These are phyloP conservation scores for Clavelina lepadiformis DNA, from an alignment of 23 tunicate species.

Conservation along the genomic window DNA sequence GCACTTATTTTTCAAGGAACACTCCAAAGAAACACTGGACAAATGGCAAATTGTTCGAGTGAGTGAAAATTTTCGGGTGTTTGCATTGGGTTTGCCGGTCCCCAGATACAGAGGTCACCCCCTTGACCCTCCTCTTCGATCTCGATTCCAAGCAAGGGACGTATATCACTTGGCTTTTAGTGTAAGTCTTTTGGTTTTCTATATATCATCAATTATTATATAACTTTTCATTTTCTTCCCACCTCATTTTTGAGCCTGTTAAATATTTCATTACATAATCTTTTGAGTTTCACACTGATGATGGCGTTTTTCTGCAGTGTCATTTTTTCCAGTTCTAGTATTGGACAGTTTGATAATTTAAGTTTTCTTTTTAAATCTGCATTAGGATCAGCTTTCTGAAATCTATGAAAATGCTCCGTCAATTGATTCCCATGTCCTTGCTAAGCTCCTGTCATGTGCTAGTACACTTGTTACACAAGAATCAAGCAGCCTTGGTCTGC, in stretches of 20 bases:
- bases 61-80: slow-evolving; percentile 80
- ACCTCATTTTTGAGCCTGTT: too few relatives aligned
- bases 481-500: slow-evolving; percentile 72
- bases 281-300: too few relatives aligned
- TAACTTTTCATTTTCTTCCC: too few relatives aligned
- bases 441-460: slow-evolving; percentile 73
- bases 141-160: slow-evolving; percentile 96
- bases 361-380: background rate
- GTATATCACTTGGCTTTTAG: slow-evolving; percentile 68
- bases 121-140: slow-evolving; percentile 89
- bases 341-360: too few relatives aligned
- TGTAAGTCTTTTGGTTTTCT: slow-evolving; percentile 36
- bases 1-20: slow-evolving; percentile 43
- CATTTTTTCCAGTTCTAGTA: background rate
- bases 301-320: too few relatives aligned
- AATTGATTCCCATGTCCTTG: slow-evolving; percentile 41
- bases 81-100: slow-evolving; percentile 94
- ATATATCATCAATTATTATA: too few relatives aligned
- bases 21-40: slow-evolving; percentile 79
- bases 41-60: slow-evolving; percentile 89
- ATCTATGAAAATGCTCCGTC: slow-evolving; percentile 69
- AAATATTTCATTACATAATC: too few relatives aligned
- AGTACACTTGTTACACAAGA: slow-evolving; percentile 71
- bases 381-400: slow-evolving; percentile 74
- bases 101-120: slow-evolving; percentile 91